Conservation (phyloP, 1,140 invertebrate species). For the Polypedilum vanderplanki region DNA sequence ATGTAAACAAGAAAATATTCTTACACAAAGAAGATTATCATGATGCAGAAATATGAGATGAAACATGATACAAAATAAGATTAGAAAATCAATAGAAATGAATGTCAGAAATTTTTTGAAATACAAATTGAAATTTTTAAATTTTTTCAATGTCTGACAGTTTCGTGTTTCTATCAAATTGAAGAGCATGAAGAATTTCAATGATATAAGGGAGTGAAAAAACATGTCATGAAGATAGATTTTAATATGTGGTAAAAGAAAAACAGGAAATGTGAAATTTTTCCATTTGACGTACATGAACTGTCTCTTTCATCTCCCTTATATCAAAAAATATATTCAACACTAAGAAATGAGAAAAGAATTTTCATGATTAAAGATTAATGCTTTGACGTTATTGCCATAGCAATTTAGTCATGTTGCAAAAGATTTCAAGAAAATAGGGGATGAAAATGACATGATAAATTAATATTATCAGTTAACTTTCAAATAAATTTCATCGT, state of each 20-base stretch:
- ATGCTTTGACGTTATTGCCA: not conserved
- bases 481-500: not conserved
- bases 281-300: not conserved
- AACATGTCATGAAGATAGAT: constrained; percentile 15
- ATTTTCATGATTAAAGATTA: constrained; percentile 20
- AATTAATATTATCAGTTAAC: not conserved
- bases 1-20: no score
- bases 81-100: no score
- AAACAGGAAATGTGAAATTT: constrained; percentile 14
- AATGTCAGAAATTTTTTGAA: no score
- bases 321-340: not conserved
- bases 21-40: no score
- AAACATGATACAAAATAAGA: no score
- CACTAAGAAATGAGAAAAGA: not conserved
- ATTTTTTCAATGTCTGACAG: no score
- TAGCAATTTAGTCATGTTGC: not conserved
- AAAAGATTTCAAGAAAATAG: constrained; percentile 1
- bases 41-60: no score
- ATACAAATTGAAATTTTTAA: no score
- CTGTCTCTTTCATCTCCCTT: not conserved
- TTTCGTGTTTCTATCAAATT: no score
- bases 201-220: no score
- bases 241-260: not conserved
- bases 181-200: no score
- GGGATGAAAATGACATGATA: not conserved